phyloP scores from a whole-genome alignment of 2,113 vertebrate species.

The Miniopterus natalensis region DNA sequence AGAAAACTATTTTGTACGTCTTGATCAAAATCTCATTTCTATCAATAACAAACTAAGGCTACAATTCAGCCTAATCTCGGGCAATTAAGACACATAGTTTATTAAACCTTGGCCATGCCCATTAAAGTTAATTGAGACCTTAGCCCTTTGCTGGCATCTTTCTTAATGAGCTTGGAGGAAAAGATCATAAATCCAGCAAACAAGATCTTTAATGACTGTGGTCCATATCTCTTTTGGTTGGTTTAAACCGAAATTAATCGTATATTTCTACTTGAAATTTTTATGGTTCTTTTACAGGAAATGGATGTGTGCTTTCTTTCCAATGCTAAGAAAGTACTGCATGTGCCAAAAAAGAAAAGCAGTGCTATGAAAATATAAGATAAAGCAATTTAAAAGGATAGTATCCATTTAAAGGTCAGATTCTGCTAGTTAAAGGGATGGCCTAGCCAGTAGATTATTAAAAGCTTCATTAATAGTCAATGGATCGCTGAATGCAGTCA shows the following conservation, averaged over 20 bases:
- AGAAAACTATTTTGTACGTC: constrained; percentile 48
- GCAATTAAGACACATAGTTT: constrained; percentile 79
- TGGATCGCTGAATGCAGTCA: constrained; percentile 50
- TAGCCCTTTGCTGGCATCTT: constrained; percentile 75
- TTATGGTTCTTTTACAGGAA: constrained; percentile 74
- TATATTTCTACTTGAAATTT: constrained; percentile 67
- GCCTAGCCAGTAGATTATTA: constrained; percentile 73
- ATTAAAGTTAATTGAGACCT: constrained; percentile 83
- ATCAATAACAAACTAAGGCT: constrained; percentile 57
- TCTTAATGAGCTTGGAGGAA: constrained; percentile 80
- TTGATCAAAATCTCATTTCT: constrained; percentile 73
- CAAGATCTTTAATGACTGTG: constrained; percentile 59
- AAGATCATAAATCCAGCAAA: constrained; percentile 79
- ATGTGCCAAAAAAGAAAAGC: constrained; percentile 52
- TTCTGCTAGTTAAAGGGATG: constrained; percentile 76
- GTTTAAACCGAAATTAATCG: constrained; percentile 69
- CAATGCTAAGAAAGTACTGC: constrained; percentile 67
- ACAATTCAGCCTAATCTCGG: constrained; percentile 72
- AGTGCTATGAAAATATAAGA: constrained; percentile 67
- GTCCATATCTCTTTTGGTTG: constrained; percentile 56
- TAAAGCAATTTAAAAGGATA: constrained; percentile 72
- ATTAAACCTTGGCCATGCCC: constrained; percentile 73
- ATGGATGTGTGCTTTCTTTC: constrained; percentile 72
- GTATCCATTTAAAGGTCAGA: constrained; percentile 75
- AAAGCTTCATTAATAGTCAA: constrained; percentile 79